Conservation (phyloP, 2,888 invertebrate genomes). For the Rhagophthalmus giganteus region DNA sequence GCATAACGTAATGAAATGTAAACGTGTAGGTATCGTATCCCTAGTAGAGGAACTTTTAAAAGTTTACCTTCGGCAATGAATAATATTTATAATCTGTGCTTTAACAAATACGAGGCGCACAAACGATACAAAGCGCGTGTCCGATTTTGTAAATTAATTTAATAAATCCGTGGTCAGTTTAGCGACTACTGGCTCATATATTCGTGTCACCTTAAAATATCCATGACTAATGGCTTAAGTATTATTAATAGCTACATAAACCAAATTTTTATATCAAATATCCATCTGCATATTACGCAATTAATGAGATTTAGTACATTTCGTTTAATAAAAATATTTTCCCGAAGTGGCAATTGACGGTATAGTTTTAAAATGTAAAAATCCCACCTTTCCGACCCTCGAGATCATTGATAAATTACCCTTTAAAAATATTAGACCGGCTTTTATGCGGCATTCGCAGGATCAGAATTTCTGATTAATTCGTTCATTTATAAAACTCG, state of each 20-base stretch:
- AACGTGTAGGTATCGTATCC: too few relatives aligned
- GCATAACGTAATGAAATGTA: too few relatives aligned
- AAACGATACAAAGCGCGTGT: conserved; percentile 26
- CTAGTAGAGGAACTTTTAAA: too few relatives aligned
- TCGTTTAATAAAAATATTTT: too few relatives aligned
- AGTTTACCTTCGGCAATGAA: too few relatives aligned
- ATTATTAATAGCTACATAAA: conserved; percentile 11
- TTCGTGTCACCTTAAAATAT: conserved; percentile 34
- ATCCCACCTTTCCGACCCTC: background rate
- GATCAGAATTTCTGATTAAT: conserved; percentile 20
- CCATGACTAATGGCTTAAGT: too few relatives aligned
- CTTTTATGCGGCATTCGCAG: background rate
- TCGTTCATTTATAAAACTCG: conserved; percentile 29
- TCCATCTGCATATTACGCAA: too few relatives aligned
- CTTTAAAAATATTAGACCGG: background rate
- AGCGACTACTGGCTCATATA: conserved; percentile 35
- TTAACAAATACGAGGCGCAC: conserved; percentile 36
- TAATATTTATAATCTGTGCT: too few relatives aligned
- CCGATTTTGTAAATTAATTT: conserved; percentile 33
- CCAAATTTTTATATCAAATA: too few relatives aligned
- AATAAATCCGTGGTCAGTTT: conserved; percentile 35
- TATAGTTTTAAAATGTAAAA: background rate
- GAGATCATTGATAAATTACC: conserved; percentile 5
- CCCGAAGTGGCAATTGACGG: too few relatives aligned
- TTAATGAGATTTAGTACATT: too few relatives aligned